Evolutionary conservation across 35 echinoderm and acorn worm species (phyloP).

Genomic region (Eucidaris tribuloides): DNA sequence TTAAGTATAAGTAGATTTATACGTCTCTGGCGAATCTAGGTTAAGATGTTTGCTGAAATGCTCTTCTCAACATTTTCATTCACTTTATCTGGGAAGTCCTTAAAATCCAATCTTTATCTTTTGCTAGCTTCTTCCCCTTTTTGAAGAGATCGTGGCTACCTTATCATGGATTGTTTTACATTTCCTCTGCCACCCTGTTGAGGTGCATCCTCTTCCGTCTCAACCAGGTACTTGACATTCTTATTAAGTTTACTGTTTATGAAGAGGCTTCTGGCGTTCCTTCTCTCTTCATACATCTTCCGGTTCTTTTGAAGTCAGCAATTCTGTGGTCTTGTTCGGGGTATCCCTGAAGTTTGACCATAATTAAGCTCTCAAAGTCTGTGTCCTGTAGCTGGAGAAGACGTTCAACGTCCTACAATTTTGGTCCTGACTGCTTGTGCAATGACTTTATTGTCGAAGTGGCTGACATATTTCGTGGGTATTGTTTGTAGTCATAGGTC

Average conservation of each 20-base stretch:
- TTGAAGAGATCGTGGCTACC: conserved; percentile 13
- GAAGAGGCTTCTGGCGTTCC: background rate
- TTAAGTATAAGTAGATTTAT: no score
- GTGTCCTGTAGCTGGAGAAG: no score
- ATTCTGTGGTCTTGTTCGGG: no score
- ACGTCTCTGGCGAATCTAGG: background rate
- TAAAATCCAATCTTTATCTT: background rate
- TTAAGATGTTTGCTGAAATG: conserved; percentile 22
- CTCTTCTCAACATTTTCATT: conserved; percentile 9
- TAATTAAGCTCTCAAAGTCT: no score
- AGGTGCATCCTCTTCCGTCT: background rate
- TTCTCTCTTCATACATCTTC: conserved; percentile 12
- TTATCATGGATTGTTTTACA: background rate
- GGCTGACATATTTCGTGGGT: no score
- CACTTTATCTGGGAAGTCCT: background rate
- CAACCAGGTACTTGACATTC: background rate
- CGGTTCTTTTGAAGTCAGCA: conserved; percentile 7
- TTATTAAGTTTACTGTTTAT: background rate
- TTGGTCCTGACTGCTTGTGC: no score
- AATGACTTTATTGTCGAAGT: background rate
- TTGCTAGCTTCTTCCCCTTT: background rate
- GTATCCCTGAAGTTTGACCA: no score
- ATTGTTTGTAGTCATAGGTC: no score
- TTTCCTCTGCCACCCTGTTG: background rate
- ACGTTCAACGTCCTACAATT: no score